These are phyloP conservation scores for Drosophila seguyi DNA, from an alignment of 1,140 invertebrate species.

Conservation along the genomic window DNA sequence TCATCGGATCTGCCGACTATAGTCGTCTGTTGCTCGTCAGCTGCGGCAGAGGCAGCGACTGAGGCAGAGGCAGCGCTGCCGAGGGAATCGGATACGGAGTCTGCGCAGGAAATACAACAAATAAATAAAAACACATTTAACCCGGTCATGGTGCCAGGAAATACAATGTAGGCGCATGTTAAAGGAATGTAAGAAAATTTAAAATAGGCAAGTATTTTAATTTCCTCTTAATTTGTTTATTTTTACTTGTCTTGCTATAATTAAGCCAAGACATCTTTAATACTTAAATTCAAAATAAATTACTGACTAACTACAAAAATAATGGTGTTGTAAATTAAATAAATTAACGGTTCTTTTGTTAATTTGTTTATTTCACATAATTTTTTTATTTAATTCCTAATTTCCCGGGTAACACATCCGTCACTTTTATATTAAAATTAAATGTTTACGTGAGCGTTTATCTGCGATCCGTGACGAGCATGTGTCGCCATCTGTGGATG, in stretches of 20 bases:
- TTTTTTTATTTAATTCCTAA: not conserved
- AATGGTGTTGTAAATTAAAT: too few relatives aligned
- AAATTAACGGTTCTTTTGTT: not conserved
- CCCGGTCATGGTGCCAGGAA: slow-evolving; percentile 6
- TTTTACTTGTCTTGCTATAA: not conserved
- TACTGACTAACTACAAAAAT: too few relatives aligned
- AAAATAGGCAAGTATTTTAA: not conserved
- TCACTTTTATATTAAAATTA: slow-evolving; percentile 8
- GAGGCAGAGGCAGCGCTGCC: slow-evolving; percentile 19
- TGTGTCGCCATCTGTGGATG: slow-evolving; percentile 8
- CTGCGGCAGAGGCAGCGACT: slow-evolving; percentile 3
- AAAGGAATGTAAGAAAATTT: not conserved
- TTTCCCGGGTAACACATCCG: not conserved
- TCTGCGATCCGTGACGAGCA: slow-evolving; percentile 15
- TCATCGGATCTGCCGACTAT: not conserved
- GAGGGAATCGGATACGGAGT: slow-evolving; percentile 18
- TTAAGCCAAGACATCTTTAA: too few relatives aligned
- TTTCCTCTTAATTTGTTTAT: not conserved
- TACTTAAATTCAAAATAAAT: too few relatives aligned
- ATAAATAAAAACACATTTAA: slow-evolving; percentile 38
- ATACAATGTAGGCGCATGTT: too few relatives aligned
- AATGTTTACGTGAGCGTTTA: slow-evolving; percentile 13
- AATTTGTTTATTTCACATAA: not conserved
- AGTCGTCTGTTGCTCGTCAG: slow-evolving; percentile 10
- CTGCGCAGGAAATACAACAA: slow-evolving; percentile 24